Evolutionary conservation across 2,113 vertebrate species (phyloP).

Genomic region (Saccopteryx leptura): DNA sequence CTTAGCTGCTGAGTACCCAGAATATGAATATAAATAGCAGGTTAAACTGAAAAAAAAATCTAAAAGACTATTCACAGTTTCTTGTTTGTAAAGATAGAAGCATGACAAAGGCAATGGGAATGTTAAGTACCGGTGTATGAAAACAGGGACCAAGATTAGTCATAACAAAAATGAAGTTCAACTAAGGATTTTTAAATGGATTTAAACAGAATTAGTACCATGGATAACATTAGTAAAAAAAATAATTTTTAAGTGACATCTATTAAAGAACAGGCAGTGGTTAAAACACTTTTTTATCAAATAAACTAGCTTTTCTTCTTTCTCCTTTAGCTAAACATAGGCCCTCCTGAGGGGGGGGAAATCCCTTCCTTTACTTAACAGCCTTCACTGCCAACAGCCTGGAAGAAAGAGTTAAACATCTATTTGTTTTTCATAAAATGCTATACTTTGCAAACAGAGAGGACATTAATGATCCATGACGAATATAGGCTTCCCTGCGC

Average conservation of each 20-base stretch:
- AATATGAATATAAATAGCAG: constrained; percentile 62
- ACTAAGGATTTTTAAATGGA: constrained; percentile 80
- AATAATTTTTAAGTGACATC: constrained; percentile 68
- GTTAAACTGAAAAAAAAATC: constrained; percentile 49
- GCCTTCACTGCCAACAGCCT: constrained; percentile 50
- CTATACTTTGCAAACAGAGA: constrained; percentile 10
- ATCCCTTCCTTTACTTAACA: constrained; percentile 50
- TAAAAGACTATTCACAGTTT: constrained; percentile 14
- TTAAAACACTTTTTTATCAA: constrained; percentile 72
- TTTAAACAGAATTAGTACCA: constrained; percentile 71
- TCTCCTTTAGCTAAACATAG: constrained; percentile 64
- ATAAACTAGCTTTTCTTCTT: constrained; percentile 66
- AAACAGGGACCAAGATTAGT: constrained; percentile 86
- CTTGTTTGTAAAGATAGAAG: constrained; percentile 75
- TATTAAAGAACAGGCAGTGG: constrained; percentile 71
- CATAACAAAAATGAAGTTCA: constrained; percentile 89
- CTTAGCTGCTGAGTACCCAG: constrained; percentile 13
- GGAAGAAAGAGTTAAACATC: constrained; percentile 41
- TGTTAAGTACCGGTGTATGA: constrained; percentile 82
- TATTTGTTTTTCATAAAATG: constrained; percentile 24
- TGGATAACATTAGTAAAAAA: constrained; percentile 61
- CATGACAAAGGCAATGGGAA: constrained; percentile 77
- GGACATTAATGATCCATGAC: not conserved
- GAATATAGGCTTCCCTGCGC: not conserved
- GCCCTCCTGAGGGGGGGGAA: not conserved